Evolutionary conservation across 2,113 vertebrate species (phyloP), one percentile per base, ranked within the genome.

Genomic region (Nicator chloris): DNA sequence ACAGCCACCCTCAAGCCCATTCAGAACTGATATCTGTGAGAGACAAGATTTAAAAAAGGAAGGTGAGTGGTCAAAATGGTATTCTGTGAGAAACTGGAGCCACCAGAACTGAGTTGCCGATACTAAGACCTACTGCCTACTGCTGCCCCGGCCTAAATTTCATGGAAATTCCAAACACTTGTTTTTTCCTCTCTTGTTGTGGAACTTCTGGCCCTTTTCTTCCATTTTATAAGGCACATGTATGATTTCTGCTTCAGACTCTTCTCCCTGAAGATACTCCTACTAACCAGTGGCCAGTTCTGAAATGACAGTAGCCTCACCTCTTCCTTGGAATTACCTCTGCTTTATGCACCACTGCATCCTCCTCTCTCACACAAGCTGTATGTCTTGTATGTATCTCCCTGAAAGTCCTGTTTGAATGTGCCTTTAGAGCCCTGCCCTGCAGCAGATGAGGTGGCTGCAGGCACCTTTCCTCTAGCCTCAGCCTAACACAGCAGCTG

Each of bases 321-420:
- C 13, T 49, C 27, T 65, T 59, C 49, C 66, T 45, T 28, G 11
- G 42, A 57, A 33, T 81, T 15, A 20, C 40, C 63, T 68, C 63
- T 26, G 15, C 19, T 40, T 44, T 51, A 35, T 11, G 28, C 44
- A 83, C 20, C 11, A 49, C 15, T 10, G 11, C 31, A 44, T 30
- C 65, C n/a, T 24, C 70, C 60, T 54, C 20, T 72, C n/a, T 33
- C 0, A 0, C 33, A 45, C 24, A 44, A 78, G 56, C 40, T 35
- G 28, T 8, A 12, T 2, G 2, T 0, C 0, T 45, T 35, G 28
- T 8, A 12, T 2, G 2, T 0, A 0, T 45, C 9, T 44, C 45
- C 28, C 42, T 70, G 9, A 22, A 51, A 56, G 37, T 14, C 44
- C 27, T 39, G 15, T 13, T 30, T 65, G 24, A 79, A 26, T 1